Evolutionary conservation across 2,113 vertebrate species (phyloP), one percentile per base, ranked within the genome.

Genomic region (Caretta caretta): DNA sequence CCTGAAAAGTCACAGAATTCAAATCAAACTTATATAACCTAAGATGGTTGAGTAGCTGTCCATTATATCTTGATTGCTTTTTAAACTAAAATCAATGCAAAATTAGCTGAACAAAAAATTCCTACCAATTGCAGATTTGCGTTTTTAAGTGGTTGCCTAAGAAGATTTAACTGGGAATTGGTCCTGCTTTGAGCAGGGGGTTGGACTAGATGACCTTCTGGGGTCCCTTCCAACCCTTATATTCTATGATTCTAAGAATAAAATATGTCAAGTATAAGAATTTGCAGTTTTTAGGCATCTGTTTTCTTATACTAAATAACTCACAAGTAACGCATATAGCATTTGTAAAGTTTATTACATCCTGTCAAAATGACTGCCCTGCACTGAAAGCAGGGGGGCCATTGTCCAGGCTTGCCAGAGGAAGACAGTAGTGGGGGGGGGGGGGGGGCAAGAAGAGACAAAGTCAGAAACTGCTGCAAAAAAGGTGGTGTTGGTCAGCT

Each of bases 1-100:
- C 50, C 85, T 92, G 51, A 31, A 31, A 93, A 69, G 78, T 93
- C 88, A 89, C 88, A 69, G 80, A 75, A 92, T 96, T 97, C 95
- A 93, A 95, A 97, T 93, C 90, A 84, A 86, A 92, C 88, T 97
- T 96, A 93, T 97, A 97, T 97, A 95, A 93, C 93, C 93, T 93
- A 96, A 96, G 91, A 93, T 96, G 94, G 84, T 84, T 87, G 38
- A 16, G 90, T 93, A 88, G 93, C 80, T 91, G 90, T 87, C 90
- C 95, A 88, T 97, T 92, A 89, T 80, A 85, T 95, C 96, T 97
- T 98, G 97, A 98, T 97, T 97, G 96, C 92, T 86, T 96, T 97
- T 97, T 97, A 97, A 97, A 97, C 96, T 95, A 95, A 98, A 97
- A 97, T 97, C 97, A 97, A 96, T 97, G 96, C 95, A 94, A 96